Percentiles rank a stretch among this genome's conserved stretches.
phyloP scores from a whole-genome alignment of 2,888 invertebrate species.

The Zhengitettix transpicula region DNA sequence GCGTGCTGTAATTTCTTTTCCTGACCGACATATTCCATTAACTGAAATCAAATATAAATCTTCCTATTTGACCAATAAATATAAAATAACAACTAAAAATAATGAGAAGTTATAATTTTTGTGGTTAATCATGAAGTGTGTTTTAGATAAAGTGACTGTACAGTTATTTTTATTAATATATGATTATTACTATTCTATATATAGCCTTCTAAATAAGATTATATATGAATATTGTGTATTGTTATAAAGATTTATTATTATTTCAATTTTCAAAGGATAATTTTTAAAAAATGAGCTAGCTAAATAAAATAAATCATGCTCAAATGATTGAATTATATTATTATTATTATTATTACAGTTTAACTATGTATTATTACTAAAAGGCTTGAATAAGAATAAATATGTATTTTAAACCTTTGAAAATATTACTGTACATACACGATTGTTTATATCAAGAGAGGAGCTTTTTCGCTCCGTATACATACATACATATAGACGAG shows the following conservation, averaged over 20 bases:
- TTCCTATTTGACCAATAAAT: conserved; percentile 1
- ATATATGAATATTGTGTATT: neutral
- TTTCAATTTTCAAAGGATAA: neutral
- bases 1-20: too few relatives aligned
- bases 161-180: conserved; percentile 13
- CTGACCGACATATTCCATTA: neutral
- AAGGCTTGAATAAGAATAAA: neutral
- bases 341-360: neutral
- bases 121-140: neutral
- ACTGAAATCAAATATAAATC: neutral
- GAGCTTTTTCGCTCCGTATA: neutral
- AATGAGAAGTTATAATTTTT: neutral
- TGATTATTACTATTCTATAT: conserved; percentile 3
- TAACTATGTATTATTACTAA: neutral
- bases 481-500: neutral
- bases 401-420: neutral
- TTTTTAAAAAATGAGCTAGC: neutral
- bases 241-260: neutral
- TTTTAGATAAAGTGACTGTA: conserved; percentile 9
- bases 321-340: neutral
- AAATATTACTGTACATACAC: neutral
- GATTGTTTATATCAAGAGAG: neutral
- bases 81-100: neutral
- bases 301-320: neutral
- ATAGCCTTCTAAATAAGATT: conserved; percentile 5